Conservation (phyloP, 2,888 invertebrate genomes). For the Trachelus tabidus region DNA sequence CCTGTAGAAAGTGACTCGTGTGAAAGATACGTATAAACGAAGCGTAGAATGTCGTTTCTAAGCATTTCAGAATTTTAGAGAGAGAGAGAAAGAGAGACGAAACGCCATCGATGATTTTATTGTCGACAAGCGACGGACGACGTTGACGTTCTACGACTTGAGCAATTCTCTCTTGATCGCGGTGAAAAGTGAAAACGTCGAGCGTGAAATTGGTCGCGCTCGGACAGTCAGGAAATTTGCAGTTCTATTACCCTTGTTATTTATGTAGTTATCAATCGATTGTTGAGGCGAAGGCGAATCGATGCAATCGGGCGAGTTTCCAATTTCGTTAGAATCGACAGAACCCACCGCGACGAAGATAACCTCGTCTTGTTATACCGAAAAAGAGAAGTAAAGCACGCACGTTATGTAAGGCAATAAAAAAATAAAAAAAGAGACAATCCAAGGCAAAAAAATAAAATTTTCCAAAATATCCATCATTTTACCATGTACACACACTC, state of each 20-base stretch:
- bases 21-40: background rate
- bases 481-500: background rate
- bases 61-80: background rate
- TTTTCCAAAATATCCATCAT: background rate
- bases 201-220: slow-evolving; percentile 53
- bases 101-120: background rate
- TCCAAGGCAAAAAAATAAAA: background rate
- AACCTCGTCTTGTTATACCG: background rate
- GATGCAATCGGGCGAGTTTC: background rate
- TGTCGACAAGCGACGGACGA: background rate
- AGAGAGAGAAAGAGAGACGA: background rate
- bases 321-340: background rate
- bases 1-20: background rate
- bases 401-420: background rate
- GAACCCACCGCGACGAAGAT: background rate
- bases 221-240: slow-evolving; percentile 3
- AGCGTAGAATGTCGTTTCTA: background rate
- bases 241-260: background rate
- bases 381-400: background rate
- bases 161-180: background rate
- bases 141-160: background rate
- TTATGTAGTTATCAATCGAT: background rate
- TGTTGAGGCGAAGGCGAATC: background rate
- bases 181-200: slow-evolving; percentile 51
- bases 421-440: background rate